Conservation (phyloP, 2,888 invertebrate genomes). For the Atrina japonica region DNA sequence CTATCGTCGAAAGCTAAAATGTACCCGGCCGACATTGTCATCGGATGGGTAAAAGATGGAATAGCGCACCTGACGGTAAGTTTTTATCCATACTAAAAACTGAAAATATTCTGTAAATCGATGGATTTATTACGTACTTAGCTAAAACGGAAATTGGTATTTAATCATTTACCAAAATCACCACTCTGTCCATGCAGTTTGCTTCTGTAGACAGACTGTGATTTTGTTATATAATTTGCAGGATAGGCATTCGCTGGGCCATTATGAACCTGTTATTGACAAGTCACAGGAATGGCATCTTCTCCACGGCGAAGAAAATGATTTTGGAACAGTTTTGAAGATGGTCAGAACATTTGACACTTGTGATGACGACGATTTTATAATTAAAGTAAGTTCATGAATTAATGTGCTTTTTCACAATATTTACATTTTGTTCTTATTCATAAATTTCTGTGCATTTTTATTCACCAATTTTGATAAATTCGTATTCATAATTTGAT, state of each 20-base stretch:
- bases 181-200: too few relatives aligned
- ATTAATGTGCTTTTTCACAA: too few relatives aligned
- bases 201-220: too few relatives aligned
- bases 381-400: conserved; percentile 60
- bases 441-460: too few relatives aligned
- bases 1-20: conserved; percentile 90
- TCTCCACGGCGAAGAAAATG: conserved; percentile 54
- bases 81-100: too few relatives aligned
- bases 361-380: conserved; percentile 60
- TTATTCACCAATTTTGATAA: too few relatives aligned
- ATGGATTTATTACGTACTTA: neutral
- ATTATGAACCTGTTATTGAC: conserved; percentile 54
- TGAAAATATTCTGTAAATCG: too few relatives aligned
- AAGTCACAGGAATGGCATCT: conserved; percentile 61
- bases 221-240: conserved; percentile 31
- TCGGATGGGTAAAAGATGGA: conserved; percentile 87
- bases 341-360: conserved; percentile 59
- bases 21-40: conserved; percentile 92
- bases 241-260: conserved; percentile 59
- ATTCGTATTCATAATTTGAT: too few relatives aligned
- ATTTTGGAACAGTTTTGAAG: conserved; percentile 58
- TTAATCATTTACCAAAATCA: neutral
- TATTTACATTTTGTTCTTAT: too few relatives aligned
- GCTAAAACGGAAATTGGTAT: too few relatives aligned
- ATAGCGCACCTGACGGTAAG: conserved; percentile 48